These are phyloP conservation scores for Ceraclea dissimilis DNA, from an alignment of 2,888 invertebrate species.

Conservation along the genomic window DNA sequence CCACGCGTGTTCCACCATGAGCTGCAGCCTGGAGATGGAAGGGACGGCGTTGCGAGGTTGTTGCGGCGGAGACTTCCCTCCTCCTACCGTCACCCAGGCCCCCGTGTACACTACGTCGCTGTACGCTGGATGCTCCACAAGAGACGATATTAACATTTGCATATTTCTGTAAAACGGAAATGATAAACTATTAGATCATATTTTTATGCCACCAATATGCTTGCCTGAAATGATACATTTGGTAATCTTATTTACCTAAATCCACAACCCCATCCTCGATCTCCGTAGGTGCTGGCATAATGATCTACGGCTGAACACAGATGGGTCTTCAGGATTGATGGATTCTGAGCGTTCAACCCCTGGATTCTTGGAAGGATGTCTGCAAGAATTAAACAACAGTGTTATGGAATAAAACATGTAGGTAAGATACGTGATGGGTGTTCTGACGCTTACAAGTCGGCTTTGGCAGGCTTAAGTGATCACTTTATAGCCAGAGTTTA, in stretches of 20 bases:
- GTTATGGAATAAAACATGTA: no score
- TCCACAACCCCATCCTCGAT: slow-evolving; percentile 89
- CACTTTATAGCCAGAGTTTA: no score
- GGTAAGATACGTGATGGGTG: no score
- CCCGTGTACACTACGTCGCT: slow-evolving; percentile 48
- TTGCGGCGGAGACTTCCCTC: slow-evolving; percentile 31
- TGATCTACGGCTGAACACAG: slow-evolving; percentile 78
- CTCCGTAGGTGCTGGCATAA: slow-evolving; percentile 81
- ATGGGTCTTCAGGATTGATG: slow-evolving; percentile 61
- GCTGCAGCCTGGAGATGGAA: slow-evolving; percentile 76
- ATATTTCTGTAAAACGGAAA: slow-evolving; percentile 53
- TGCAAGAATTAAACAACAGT: slow-evolving; percentile 26
- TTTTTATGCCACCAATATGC: no score
- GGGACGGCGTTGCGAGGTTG: slow-evolving; percentile 65
- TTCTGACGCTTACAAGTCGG: no score
- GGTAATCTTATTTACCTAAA: slow-evolving; percentile 54
- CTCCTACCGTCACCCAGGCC: slow-evolving; percentile 27
- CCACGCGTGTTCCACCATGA: slow-evolving; percentile 79
- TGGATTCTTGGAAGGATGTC: slow-evolving; percentile 43
- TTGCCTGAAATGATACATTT: no score
- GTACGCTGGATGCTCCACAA: slow-evolving; percentile 63
- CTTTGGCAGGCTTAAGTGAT: no score
- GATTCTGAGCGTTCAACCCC: slow-evolving; percentile 43
- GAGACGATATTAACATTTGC: slow-evolving; percentile 84
- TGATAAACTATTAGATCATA: background rate